These are phyloP conservation scores for Xylocampa areola DNA, from an alignment of 2,888 invertebrate species.

Conservation along the genomic window DNA sequence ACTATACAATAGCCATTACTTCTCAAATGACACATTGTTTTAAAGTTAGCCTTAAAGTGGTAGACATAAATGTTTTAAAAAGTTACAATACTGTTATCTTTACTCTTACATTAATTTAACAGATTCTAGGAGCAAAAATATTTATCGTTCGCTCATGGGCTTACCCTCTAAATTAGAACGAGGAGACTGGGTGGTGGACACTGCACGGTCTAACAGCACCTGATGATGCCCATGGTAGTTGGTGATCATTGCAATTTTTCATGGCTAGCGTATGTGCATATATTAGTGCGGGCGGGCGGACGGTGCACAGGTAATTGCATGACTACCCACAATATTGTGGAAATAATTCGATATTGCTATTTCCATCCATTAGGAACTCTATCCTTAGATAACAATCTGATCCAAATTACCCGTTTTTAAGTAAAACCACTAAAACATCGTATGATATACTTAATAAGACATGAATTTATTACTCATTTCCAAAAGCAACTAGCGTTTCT, in stretches of 20 bases:
- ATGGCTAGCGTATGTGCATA: too few species aligned
- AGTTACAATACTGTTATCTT: not conserved
- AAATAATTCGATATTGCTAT: too few species aligned
- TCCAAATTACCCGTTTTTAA: not conserved
- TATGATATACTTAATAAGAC: too few species aligned
- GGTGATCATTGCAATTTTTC: too few species aligned
- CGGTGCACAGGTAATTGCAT: too few species aligned
- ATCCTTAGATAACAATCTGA: not conserved
- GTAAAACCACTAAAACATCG: not conserved
- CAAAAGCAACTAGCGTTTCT: slow-evolving; percentile 35
- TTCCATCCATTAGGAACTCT: too few species aligned
- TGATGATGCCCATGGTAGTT: too few species aligned
- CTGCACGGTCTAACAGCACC: too few species aligned
- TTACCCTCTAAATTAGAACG: too few species aligned
- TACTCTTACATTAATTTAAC: not conserved
- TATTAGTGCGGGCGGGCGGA: too few species aligned
- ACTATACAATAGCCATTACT: not conserved
- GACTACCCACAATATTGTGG: too few species aligned
- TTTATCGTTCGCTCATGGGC: not conserved
- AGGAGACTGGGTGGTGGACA: too few species aligned
- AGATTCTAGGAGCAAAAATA: not conserved
- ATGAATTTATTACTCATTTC: slow-evolving; percentile 22
- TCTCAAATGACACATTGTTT: slow-evolving; percentile 16
- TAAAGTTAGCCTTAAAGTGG: slow-evolving; percentile 5
- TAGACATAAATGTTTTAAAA: slow-evolving; percentile 10